Conservation (phyloP, 2,888 invertebrate species). For the Caenorhabditis angaria region DNA sequence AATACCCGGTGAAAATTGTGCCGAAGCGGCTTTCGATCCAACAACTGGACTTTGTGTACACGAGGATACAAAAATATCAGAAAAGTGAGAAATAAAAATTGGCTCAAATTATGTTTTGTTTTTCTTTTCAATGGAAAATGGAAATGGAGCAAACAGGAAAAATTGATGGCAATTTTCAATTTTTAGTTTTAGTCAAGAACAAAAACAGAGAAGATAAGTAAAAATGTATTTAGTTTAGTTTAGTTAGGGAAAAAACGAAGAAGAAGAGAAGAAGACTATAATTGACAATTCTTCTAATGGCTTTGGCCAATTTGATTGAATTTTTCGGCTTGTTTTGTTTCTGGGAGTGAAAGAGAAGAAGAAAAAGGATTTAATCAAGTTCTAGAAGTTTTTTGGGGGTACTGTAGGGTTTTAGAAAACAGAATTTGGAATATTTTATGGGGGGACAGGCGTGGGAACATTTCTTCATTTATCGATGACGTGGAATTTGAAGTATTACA, state of each 20-base stretch:
- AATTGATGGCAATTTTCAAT: conserved; percentile 38
- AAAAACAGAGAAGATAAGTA: neutral
- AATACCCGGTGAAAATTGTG: conserved; percentile 13
- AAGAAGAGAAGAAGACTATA: neutral
- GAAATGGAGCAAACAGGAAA: conserved; percentile 2
- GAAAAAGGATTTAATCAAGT: conserved; percentile 23
- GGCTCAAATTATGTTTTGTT: conserved; percentile 24
- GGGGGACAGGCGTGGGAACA: no score
- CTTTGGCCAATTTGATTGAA: conserved; percentile 1
- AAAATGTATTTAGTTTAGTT: neutral
- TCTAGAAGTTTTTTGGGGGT: neutral
- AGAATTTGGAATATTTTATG: neutral
- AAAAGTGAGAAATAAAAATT: conserved; percentile 28
- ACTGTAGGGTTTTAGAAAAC: conserved; percentile 9
- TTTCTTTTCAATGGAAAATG: neutral
- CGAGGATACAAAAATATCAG: conserved; percentile 6
- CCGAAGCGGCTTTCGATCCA: conserved; percentile 23
- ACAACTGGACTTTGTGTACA: conserved; percentile 32
- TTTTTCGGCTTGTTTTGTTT: neutral
- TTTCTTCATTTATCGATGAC: no score
- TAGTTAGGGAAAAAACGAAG: neutral
- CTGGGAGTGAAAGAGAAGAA: conserved; percentile 15
- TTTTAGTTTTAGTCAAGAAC: no score
- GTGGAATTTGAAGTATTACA: no score
- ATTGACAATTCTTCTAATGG: neutral